Evolutionary conservation across 2,888 invertebrate genomes (phyloP).

Genomic region (Frankliniella fusca): DNA sequence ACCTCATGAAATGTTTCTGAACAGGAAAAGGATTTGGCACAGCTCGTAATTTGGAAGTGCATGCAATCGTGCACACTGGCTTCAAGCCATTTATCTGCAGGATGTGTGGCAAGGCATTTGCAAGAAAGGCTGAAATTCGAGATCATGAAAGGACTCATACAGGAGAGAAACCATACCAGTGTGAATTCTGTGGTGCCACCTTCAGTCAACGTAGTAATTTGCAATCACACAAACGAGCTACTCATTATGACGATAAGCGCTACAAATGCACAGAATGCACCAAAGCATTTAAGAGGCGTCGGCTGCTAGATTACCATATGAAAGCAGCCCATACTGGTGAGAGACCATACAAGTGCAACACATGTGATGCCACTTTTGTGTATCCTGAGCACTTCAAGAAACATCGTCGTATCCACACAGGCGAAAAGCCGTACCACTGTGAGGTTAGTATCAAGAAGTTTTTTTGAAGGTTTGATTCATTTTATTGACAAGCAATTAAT

Average conservation of each 20-base stretch:
- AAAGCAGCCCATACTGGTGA: slow-evolving; percentile 77
- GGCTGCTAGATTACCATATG: slow-evolving; percentile 74
- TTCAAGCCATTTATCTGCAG: slow-evolving; percentile 66
- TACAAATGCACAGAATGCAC: slow-evolving; percentile 67
- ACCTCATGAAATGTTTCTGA: slow-evolving; percentile 35
- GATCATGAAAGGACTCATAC: slow-evolving; percentile 79
- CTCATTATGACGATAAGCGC: slow-evolving; percentile 71
- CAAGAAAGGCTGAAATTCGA: slow-evolving; percentile 69
- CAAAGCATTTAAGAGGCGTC: slow-evolving; percentile 67
- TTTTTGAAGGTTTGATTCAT: not conserved
- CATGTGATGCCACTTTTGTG: slow-evolving; percentile 73
- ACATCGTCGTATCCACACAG: slow-evolving; percentile 72
- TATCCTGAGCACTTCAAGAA: slow-evolving; percentile 80
- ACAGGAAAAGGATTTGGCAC: slow-evolving; percentile 71
- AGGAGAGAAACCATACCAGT: slow-evolving; percentile 73
- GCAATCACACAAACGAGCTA: slow-evolving; percentile 73
- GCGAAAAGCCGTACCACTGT: slow-evolving; percentile 69
- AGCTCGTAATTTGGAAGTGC: slow-evolving; percentile 70
- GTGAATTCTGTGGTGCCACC: slow-evolving; percentile 70
- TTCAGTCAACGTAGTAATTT: slow-evolving; percentile 80
- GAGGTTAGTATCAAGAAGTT: slow-evolving; percentile 51
- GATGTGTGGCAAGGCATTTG: slow-evolving; percentile 69
- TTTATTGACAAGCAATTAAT: not conserved
- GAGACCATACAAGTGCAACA: slow-evolving; percentile 66
- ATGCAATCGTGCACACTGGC: slow-evolving; percentile 73